These are phyloP conservation scores for Prunella himalayana DNA, from an alignment of 2,113 vertebrate species.

Conservation along the genomic window DNA sequence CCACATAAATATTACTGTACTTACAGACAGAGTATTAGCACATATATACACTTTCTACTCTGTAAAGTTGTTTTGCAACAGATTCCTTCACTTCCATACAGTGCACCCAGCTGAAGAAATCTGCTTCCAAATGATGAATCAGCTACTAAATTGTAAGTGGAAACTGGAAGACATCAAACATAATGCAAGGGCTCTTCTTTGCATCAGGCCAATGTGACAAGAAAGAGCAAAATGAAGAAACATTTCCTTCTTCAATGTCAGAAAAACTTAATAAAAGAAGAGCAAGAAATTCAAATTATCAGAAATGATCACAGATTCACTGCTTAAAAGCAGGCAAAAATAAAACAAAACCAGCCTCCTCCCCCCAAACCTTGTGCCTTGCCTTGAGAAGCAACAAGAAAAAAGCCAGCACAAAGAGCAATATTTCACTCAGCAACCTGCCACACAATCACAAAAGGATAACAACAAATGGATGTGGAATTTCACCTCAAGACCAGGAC, in stretches of 20 bases:
- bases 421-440: not conserved
- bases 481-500: not conserved
- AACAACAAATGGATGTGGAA: not conserved
- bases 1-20: not conserved
- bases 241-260: not conserved
- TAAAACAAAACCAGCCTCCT: not conserved
- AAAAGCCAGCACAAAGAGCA: not conserved
- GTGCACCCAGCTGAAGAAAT: not conserved
- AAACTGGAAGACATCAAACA: not conserved
- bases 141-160: constrained; percentile 1
- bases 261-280: not conserved
- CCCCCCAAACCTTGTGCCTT: not conserved
- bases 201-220: not conserved
- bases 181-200: not conserved
- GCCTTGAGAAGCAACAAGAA: not conserved
- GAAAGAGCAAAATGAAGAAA: not conserved
- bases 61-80: constrained; percentile 6
- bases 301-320: not conserved
- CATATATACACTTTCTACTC: not conserved
- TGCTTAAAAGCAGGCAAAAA: not conserved
- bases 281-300: not conserved
- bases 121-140: constrained; percentile 23
- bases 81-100: not conserved
- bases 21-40: not conserved
- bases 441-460: not conserved